These are phyloP conservation scores for Columbina picui DNA, from an alignment of 2,113 vertebrate species.

Conservation along the genomic window DNA sequence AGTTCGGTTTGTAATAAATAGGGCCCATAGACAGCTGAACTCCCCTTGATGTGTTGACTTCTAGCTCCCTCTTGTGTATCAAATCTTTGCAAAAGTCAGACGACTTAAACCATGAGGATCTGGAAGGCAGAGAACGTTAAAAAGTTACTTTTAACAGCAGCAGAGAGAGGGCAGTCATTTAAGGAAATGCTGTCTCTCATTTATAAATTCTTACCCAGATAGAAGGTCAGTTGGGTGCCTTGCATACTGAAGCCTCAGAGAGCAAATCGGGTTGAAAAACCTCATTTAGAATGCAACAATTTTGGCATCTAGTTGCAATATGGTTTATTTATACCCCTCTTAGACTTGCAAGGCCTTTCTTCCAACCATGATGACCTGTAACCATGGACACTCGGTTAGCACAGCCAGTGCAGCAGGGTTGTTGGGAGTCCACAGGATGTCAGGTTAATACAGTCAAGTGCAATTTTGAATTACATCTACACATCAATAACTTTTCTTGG, in stretches of 20 bases:
- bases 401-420: slow-evolving; percentile 82
- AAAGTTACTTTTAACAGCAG: neutral
- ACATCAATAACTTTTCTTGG: neutral
- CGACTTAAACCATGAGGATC: neutral
- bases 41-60: neutral
- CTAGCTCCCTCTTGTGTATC: slow-evolving; percentile 58
- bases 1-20: neutral
- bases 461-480: neutral
- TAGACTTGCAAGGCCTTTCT: slow-evolving; percentile 94
- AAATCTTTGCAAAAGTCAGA: neutral
- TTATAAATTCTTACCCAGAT: neutral
- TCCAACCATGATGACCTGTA: slow-evolving; percentile 86
- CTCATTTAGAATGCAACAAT: neutral
- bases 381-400: slow-evolving; percentile 88
- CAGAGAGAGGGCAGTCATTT: neutral
- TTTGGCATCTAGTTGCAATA: neutral
- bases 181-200: neutral
- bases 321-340: neutral
- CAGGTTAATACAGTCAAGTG: slow-evolving; percentile 72
- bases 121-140: neutral
- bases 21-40: neutral
- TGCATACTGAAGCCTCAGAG: neutral
- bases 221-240: neutral
- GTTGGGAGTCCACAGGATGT: slow-evolving; percentile 73
- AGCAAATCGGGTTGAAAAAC: neutral